Conservation (phyloP, 2,113 vertebrate species). For the Hemichromis elongatus region DNA sequence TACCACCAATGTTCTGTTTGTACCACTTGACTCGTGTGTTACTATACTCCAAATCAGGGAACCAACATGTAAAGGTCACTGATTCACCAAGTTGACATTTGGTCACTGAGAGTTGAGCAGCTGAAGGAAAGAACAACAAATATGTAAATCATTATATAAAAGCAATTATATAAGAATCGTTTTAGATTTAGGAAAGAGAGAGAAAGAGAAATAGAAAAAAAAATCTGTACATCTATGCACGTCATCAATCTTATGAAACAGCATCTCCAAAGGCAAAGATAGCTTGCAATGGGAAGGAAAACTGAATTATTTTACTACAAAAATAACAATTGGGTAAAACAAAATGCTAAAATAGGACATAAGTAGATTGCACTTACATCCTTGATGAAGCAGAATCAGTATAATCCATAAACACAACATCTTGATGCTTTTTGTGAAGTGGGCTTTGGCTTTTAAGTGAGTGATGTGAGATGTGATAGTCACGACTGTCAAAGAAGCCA, state of each 20-base stretch:
- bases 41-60: background rate
- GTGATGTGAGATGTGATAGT: background rate
- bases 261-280: background rate
- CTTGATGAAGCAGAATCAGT: background rate
- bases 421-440: background rate
- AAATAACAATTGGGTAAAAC: background rate
- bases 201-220: background rate
- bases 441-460: background rate
- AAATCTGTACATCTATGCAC: background rate
- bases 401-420: background rate
- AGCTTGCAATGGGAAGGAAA: background rate
- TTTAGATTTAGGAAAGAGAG: background rate
- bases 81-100: background rate
- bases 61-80: background rate
- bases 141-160: background rate
- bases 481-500: background rate
- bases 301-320: background rate
- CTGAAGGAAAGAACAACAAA: background rate
- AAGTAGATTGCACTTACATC: background rate
- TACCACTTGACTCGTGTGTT: slow-evolving; percentile 15
- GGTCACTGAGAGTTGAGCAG: background rate
- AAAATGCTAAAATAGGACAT: fast-evolving
- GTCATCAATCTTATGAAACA: background rate
- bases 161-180: background rate
- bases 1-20: background rate